phyloP scores from a whole-genome alignment of 2,888 invertebrate genomes.

The Eupithecia vulgata region DNA sequence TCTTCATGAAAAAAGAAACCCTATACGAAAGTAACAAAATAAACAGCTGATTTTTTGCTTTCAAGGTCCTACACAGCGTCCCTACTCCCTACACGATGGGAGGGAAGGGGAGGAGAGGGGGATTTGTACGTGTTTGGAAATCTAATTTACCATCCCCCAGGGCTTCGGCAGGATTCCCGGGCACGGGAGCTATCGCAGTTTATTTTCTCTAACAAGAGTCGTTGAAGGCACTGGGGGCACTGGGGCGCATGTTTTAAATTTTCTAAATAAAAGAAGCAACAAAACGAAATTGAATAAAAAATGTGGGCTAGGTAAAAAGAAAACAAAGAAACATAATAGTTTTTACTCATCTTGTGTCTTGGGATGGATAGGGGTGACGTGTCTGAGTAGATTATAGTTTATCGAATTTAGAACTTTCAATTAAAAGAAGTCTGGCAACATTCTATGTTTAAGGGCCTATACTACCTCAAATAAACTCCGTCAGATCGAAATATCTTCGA shows the following conservation, averaged over 20 bases:
- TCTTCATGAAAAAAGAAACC: slow-evolving; percentile 6
- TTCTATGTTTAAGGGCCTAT: not conserved
- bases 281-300: not conserved
- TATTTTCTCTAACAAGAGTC: slow-evolving; percentile 20
- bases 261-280: not conserved
- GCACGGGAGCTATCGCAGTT: not conserved
- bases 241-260: not conserved
- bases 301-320: not conserved
- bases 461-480: too few species aligned
- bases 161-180: slow-evolving; percentile 5
- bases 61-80: slow-evolving; percentile 66
- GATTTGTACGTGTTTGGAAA: slow-evolving; percentile 46
- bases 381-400: not conserved
- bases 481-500: too few species aligned
- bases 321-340: not conserved
- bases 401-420: not conserved
- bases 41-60: slow-evolving; percentile 74
- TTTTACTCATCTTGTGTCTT: not conserved
- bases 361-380: not conserved
- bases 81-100: slow-evolving; percentile 32
- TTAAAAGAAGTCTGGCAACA: slow-evolving; percentile 3
- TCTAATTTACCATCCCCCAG: slow-evolving; percentile 51
- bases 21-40: slow-evolving; percentile 41
- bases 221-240: not conserved
- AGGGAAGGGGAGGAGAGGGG: slow-evolving; percentile 39